A percentile compares a stretch with the other conserved stretches of the same genome.
phyloP scores from a whole-genome alignment of 2,888 invertebrate species.

The Cheilosia soror region DNA sequence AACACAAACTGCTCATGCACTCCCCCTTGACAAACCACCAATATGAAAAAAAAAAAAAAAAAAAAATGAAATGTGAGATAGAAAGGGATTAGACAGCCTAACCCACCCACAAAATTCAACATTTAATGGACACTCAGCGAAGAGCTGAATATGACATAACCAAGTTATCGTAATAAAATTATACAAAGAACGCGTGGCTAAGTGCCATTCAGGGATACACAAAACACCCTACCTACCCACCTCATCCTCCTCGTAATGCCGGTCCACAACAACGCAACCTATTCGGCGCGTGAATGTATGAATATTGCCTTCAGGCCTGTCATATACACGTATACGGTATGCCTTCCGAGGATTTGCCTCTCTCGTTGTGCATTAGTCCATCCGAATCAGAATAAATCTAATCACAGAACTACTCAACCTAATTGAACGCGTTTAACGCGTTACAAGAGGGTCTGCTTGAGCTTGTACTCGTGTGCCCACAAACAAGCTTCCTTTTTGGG shows the following conservation, averaged over 20 bases:
- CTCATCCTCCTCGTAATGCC: background rate
- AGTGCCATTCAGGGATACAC: constrained; percentile 65
- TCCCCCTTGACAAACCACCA: background rate
- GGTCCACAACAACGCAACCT: constrained; percentile 4
- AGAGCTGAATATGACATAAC: constrained; percentile 73
- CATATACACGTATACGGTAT: background rate
- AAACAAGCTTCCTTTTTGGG: constrained; percentile 26
- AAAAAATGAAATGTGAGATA: constrained; percentile 56
- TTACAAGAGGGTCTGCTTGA: constrained; percentile 55
- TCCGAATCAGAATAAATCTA: constrained; percentile 68
- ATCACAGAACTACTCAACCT: constrained; percentile 72
- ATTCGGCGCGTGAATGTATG: constrained; percentile 45
- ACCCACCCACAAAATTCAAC: constrained; percentile 69
- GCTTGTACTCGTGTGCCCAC: constrained; percentile 21
- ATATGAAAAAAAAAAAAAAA: constrained; percentile 41
- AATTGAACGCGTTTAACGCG: constrained; percentile 71
- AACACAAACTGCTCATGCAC: constrained; percentile 25
- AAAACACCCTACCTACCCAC: constrained; percentile 30
- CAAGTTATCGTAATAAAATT: constrained; percentile 74
- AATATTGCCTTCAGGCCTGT: constrained; percentile 22
- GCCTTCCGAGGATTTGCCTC: constrained; percentile 38
- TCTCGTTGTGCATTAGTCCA: constrained; percentile 51
- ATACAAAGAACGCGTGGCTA: constrained; percentile 73
- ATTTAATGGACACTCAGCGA: constrained; percentile 72
- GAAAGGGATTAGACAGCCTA: constrained; percentile 61